Base-by-base conservation (phyloP, 1,140 invertebrate genomes). In the Chelonus insularis region DNA sequence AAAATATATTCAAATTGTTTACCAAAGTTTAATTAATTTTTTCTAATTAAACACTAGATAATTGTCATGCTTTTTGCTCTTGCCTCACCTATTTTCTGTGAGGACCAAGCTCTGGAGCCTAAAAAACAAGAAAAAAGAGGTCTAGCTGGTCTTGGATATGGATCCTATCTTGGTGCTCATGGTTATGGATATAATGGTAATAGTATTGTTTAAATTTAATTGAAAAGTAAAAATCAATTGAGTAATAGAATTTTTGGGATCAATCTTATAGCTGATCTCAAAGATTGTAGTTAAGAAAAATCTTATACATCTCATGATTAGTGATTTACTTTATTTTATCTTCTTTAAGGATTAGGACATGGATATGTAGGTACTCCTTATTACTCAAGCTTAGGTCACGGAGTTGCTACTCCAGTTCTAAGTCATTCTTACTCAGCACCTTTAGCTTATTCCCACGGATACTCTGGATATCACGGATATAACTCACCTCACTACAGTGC, bases 51-150 rank as follows among this genome's bases (percentile, higher is more conserved):
- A n/a, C n/a, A n/a, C n/a, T n/a, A 80, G 78, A 32, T 77, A 11
- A 14, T 76, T 29, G 50, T 77, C 37, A 62, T 69, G 47, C 61
- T 79, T 18, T 54, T 78, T 11, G 66, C 73, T 48, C 51, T 78
- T 55, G 71, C 68, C 39, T 47, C 72, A 12, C 68, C 78, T 8
- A 72, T 73, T 32, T 78, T 63, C 43, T 74, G 66, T 37, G 66
- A 79, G 52, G 75, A 29, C 7, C 25, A 76, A 32, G 54, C 55
- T 8, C 9, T 64, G 0, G 72, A 68, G 3, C 47, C 56, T 0
- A 80, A 78, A 36, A 73, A 69, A 52, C 63, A 77, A 11, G 76
- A 79, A 0, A 80, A 80, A 54, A 63, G 78, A 70, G 78, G 76
- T 41, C 4, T 74, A 6, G 14, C 73, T 20, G 70, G 67, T 9